Evolutionary conservation across 1,140 invertebrate genomes (phyloP).

Genomic region (Panagrolaimus sp.): DNA sequence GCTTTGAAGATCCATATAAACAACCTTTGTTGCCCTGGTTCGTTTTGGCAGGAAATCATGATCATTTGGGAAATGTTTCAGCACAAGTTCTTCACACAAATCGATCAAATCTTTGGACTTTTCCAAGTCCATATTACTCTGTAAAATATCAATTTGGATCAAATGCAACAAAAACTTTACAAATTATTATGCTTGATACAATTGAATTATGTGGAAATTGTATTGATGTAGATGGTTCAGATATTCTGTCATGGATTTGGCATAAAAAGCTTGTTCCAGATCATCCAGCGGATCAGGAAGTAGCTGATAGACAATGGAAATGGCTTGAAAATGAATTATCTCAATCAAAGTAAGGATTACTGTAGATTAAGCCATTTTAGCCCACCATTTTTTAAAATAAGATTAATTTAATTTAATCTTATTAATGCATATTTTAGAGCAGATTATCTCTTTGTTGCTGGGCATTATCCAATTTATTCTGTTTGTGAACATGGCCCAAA

Average conservation of each 20-base stretch:
- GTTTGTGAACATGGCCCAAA: constrained; percentile 63
- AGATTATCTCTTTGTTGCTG: constrained; percentile 62
- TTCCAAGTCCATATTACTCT: constrained; percentile 20
- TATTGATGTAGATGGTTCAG: constrained; percentile 1
- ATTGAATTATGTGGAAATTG: constrained; percentile 16
- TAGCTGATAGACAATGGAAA: constrained; percentile 58
- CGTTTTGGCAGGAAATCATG: constrained; percentile 63
- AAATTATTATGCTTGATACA: constrained; percentile 31
- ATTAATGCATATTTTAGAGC: constrained; percentile 53
- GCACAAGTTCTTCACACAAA: constrained; percentile 60
- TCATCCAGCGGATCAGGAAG: constrained; percentile 21
- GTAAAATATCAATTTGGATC: constrained; percentile 20
- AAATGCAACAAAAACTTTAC: neutral
- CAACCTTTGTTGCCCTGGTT: constrained; percentile 60
- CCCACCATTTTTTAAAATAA: neutral
- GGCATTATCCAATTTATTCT: constrained; percentile 65
- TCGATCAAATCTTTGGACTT: constrained; percentile 60
- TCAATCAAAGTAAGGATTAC: constrained; percentile 35
- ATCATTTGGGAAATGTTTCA: constrained; percentile 60
- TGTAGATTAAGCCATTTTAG: neutral
- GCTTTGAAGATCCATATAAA: constrained; percentile 38
- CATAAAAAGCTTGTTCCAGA: constrained; percentile 4
- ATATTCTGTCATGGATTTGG: constrained; percentile 14
- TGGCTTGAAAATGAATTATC: constrained; percentile 60
- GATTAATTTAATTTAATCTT: neutral